These are phyloP conservation scores for Protonibea diacanthus DNA, from an alignment of 2,797 vertebrate species.

Conservation along the genomic window DNA sequence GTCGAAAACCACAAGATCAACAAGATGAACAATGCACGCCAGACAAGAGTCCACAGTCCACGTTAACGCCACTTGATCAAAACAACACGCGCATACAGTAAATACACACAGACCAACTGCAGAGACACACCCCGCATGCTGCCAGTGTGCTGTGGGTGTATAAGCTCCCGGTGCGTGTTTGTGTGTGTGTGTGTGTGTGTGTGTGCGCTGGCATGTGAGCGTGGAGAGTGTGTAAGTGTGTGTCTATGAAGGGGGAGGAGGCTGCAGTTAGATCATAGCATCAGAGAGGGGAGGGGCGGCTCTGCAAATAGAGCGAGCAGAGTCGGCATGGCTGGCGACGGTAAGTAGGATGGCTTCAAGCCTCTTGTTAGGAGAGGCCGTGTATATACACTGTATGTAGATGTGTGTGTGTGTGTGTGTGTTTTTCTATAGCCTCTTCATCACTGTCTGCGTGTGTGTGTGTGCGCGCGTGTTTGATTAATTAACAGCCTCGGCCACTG, in stretches of 20 bases:
- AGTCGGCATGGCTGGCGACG: conserved; percentile 66
- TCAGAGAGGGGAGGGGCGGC: conserved; percentile 76
- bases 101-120: conserved; percentile 50
- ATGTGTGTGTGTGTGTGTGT: conserved; percentile 9
- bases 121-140: conserved; percentile 60
- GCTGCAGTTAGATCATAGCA: conserved; percentile 82
- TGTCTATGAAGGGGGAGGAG: conserved; percentile 69
- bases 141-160: conserved; percentile 41
- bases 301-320: conserved; percentile 78
- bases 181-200: conserved; percentile 28
- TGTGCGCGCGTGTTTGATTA: conserved; percentile 69
- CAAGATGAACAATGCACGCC: conserved; percentile 45
- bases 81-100: conserved; percentile 47
- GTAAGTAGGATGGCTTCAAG: conserved; percentile 68
- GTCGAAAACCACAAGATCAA: conserved; percentile 57
- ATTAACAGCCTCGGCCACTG: conserved; percentile 64
- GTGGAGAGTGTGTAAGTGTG: conserved; percentile 47
- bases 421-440: conserved; percentile 49
- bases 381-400: conserved; percentile 6
- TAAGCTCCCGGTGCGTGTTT: conserved; percentile 19
- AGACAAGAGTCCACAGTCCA: conserved; percentile 50
- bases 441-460: conserved; percentile 45
- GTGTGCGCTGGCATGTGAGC: conserved; percentile 53
- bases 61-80: conserved; percentile 45
- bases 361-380: conserved; percentile 55